Evolutionary conservation across 1,140 invertebrate species (phyloP).

Genomic region (Halictus rubicundus): DNA sequence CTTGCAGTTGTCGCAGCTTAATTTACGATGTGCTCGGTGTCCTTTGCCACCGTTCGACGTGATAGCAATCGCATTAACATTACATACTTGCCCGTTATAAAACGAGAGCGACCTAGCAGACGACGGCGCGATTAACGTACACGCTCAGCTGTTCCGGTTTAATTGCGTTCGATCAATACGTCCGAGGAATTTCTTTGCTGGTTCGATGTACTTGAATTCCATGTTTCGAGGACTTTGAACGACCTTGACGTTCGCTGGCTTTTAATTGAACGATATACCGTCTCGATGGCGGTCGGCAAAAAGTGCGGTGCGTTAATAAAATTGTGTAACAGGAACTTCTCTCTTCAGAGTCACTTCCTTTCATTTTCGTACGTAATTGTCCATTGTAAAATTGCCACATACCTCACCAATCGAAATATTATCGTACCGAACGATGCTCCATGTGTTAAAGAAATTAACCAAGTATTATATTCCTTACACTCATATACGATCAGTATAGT

Average conservation of each 20-base stretch:
- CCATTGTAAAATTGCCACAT: not conserved
- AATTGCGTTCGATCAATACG: slow-evolving; percentile 21
- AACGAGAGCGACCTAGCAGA: not conserved
- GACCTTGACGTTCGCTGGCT: not conserved
- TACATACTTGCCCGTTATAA: slow-evolving; percentile 20
- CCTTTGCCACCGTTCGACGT: not conserved
- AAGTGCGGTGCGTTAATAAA: not conserved
- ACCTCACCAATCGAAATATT: not conserved
- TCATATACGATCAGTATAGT: too few species aligned
- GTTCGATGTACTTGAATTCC: slow-evolving; percentile 7
- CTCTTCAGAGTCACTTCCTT: not conserved
- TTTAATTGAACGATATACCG: not conserved
- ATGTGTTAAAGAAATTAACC: too few species aligned
- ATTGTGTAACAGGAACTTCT: not conserved
- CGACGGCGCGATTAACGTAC: slow-evolving; percentile 3
- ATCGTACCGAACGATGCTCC: not conserved
- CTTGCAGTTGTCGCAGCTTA: not conserved
- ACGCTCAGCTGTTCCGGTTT: slow-evolving; percentile 26
- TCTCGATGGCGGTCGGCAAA: not conserved
- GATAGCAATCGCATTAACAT: not conserved
- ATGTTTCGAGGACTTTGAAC: not conserved
- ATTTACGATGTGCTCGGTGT: not conserved
- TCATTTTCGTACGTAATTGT: not conserved
- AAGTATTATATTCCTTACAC: too few species aligned
- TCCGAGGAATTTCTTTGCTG: not conserved